phyloP scores from a whole-genome alignment of 2,113 vertebrate genomes.

The Neotoma lepida region DNA sequence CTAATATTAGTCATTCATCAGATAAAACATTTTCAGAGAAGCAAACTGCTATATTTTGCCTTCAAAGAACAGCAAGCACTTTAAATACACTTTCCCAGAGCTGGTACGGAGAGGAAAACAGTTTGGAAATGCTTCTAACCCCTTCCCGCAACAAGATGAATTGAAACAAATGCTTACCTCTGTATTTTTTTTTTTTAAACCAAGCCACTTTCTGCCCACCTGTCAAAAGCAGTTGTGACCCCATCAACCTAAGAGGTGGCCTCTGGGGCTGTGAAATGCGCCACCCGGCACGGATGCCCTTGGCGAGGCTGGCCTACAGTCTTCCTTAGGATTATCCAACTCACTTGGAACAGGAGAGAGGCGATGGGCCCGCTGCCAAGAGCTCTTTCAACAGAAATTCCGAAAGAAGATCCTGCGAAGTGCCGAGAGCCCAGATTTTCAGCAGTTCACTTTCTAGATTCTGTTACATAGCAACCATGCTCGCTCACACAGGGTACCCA shows the following conservation, averaged over 20 bases:
- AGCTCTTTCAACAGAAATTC: slow-evolving; percentile 76
- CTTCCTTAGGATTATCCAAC: slow-evolving; percentile 73
- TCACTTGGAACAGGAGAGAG: slow-evolving; percentile 26
- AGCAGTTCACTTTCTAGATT: slow-evolving; percentile 76
- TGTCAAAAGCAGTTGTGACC: slow-evolving; percentile 59
- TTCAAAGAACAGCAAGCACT: slow-evolving; percentile 61
- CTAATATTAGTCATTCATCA: slow-evolving; percentile 71
- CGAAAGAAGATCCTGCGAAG: slow-evolving; percentile 54
- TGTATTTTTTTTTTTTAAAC: neutral
- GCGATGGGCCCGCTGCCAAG: slow-evolving; percentile 71
- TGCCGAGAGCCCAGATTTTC: slow-evolving; percentile 75
- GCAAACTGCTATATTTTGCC: slow-evolving; percentile 65
- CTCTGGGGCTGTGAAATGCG: slow-evolving; percentile 23
- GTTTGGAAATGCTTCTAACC: slow-evolving; percentile 73
- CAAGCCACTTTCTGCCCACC: slow-evolving; percentile 66
- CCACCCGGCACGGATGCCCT: slow-evolving; percentile 43
- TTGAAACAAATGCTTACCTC: neutral
- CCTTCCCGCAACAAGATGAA: neutral
- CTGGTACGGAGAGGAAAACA: slow-evolving; percentile 55
- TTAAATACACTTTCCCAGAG: slow-evolving; percentile 45
- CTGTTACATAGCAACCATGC: slow-evolving; percentile 72
- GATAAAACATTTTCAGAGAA: slow-evolving; percentile 66
- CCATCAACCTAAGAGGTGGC: slow-evolving; percentile 33
- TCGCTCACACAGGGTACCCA: slow-evolving; percentile 53
- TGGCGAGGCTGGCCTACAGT: slow-evolving; percentile 21